These are phyloP conservation scores for Ceyx cyanopectus DNA, from an alignment of 2,113 vertebrate genomes.

Conservation along the genomic window DNA sequence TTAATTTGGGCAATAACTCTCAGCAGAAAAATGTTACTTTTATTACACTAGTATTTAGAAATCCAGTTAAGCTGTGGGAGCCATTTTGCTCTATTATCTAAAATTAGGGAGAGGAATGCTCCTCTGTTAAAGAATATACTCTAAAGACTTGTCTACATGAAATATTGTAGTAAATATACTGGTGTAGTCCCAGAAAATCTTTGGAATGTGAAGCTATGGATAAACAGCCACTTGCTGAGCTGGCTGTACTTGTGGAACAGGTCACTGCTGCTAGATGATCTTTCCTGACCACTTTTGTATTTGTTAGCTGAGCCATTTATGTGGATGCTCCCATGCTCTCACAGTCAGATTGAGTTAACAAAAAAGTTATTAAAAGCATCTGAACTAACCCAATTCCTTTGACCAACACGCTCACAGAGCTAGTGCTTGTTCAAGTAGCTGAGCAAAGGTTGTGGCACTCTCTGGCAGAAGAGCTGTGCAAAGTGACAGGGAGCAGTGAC, in stretches of 20 bases:
- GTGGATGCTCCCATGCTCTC: neutral
- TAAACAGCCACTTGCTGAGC: neutral
- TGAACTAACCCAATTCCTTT: neutral
- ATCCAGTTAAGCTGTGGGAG: neutral
- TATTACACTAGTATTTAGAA: neutral
- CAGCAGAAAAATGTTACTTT: neutral
- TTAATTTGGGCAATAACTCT: neutral
- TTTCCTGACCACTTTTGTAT: neutral
- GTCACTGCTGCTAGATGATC: neutral
- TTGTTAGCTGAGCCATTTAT: neutral
- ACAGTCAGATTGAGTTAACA: neutral
- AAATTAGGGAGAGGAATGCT: neutral
- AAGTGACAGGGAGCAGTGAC: neutral
- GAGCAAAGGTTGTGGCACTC: neutral
- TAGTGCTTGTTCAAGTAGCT: neutral
- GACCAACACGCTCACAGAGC: neutral
- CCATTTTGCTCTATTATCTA: neutral
- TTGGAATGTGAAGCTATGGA: neutral
- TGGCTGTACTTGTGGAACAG: neutral
- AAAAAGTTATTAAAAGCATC: neutral
- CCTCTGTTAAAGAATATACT: neutral
- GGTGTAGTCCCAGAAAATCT: neutral
- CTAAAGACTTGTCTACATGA: neutral
- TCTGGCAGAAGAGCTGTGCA: neutral
- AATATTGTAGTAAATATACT: neutral